phyloP scores from a whole-genome alignment of 1,140 invertebrate genomes.

The Danaus plexippus region DNA sequence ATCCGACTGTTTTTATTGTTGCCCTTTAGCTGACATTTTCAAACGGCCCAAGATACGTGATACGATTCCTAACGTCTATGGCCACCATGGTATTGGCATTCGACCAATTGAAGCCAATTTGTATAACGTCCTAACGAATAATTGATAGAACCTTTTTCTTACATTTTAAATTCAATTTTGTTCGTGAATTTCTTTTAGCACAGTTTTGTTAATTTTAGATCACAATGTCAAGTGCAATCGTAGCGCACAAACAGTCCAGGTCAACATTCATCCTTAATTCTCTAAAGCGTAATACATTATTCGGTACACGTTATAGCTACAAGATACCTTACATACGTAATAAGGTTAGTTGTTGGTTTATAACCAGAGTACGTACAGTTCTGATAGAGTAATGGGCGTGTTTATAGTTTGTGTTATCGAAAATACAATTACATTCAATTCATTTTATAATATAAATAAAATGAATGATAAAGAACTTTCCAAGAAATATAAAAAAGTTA shows the following conservation, averaged over 20 bases:
- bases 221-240: neutral
- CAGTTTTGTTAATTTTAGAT: no score
- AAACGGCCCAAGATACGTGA: constrained; percentile 20
- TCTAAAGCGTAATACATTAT: constrained; percentile 13
- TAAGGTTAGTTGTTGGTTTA: neutral
- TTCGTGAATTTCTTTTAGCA: no score
- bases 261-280: constrained; percentile 24
- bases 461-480: no score
- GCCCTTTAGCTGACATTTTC: constrained; percentile 21
- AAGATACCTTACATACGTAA: no score
- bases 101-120: neutral
- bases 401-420: neutral
- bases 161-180: no score
- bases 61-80: constrained; percentile 7
- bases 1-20: constrained; percentile 3
- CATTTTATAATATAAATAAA: no score
- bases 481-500: no score
- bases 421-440: neutral
- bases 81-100: neutral
- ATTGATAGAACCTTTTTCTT: no score
- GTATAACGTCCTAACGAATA: no score
- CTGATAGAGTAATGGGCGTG: constrained; percentile 4
- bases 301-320: constrained; percentile 3
- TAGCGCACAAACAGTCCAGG: constrained; percentile 8
- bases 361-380: constrained; percentile 9